These are phyloP conservation scores for Hyperopisus bebe DNA, from an alignment of 2,113 vertebrate genomes.

Conservation along the genomic window DNA sequence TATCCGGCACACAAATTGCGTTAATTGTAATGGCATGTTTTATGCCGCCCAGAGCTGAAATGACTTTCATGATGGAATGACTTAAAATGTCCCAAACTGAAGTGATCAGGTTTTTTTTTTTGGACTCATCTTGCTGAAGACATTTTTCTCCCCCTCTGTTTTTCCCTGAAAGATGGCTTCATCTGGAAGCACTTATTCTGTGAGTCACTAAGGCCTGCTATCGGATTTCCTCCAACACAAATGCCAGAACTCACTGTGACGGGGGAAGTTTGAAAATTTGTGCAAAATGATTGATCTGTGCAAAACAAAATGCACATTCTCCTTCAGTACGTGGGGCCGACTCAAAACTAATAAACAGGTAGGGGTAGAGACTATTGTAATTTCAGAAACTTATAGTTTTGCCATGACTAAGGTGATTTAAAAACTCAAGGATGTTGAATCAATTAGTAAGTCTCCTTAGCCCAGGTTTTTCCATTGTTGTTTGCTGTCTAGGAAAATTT, in stretches of 20 bases:
- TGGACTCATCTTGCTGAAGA: constrained; percentile 35
- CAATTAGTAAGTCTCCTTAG: neutral
- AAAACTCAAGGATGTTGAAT: neutral
- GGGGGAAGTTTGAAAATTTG: constrained; percentile 42
- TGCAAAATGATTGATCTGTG: constrained; percentile 35
- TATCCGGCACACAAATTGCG: constrained; percentile 29
- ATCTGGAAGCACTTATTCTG: constrained; percentile 69
- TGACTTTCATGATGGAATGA: constrained; percentile 42
- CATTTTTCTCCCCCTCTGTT: constrained; percentile 38
- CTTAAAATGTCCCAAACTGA: constrained; percentile 36
- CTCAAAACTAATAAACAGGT: neutral
- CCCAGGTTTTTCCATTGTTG: neutral
- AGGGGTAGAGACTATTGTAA: neutral
- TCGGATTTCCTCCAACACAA: constrained; percentile 58
- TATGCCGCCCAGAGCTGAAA: constrained; percentile 37
- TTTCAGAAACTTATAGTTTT: neutral
- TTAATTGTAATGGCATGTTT: constrained; percentile 28
- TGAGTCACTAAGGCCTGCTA: constrained; percentile 60
- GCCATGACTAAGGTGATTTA: neutral
- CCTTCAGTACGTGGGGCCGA: neutral
- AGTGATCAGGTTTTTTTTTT: constrained; percentile 28
- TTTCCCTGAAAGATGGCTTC: constrained; percentile 48
- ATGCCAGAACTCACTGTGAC: constrained; percentile 44
- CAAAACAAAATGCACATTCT: constrained; percentile 8
- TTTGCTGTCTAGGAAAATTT: neutral